Percentiles rank a stretch among this genome's conserved stretches.
phyloP scores from a whole-genome alignment of 1,140 invertebrate genomes.

The Andrena cerasifolii region DNA sequence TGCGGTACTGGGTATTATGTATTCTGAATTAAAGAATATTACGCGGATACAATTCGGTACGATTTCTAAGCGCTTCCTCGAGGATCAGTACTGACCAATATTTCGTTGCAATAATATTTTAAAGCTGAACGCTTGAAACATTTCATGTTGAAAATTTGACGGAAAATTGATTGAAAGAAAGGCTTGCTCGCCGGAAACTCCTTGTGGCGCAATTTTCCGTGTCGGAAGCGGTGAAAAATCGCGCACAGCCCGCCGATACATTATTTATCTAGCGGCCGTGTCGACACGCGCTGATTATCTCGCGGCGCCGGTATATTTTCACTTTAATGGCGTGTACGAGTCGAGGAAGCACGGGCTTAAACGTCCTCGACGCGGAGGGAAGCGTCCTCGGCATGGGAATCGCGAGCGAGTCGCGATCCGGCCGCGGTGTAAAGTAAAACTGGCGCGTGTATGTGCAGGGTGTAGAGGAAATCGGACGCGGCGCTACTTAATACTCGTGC shows the following conservation, averaged over 20 bases:
- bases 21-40: no score
- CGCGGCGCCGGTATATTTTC: slow-evolving; percentile 29
- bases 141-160: no score
- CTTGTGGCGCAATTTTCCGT: neutral
- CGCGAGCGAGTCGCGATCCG: slow-evolving; percentile 4
- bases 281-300: slow-evolving; percentile 67
- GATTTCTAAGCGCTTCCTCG: no score
- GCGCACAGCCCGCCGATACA: neutral
- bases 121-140: no score
- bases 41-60: no score
- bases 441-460: neutral
- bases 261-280: slow-evolving; percentile 58
- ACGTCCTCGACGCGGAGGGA: neutral
- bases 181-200: neutral
- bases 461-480: slow-evolving; percentile 24
- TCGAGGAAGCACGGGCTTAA: neutral
- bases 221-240: slow-evolving; percentile 19
- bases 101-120: no score
- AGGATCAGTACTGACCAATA: no score
- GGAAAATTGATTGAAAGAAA: no score
- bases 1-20: no score
- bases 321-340: slow-evolving; percentile 21
- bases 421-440: neutral
- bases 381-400: slow-evolving; percentile 15
- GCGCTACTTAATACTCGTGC: slow-evolving; percentile 25